These are phyloP conservation scores for Caenorhabditis sinica DNA, from an alignment of 2,888 invertebrate genomes.

Conservation along the genomic window DNA sequence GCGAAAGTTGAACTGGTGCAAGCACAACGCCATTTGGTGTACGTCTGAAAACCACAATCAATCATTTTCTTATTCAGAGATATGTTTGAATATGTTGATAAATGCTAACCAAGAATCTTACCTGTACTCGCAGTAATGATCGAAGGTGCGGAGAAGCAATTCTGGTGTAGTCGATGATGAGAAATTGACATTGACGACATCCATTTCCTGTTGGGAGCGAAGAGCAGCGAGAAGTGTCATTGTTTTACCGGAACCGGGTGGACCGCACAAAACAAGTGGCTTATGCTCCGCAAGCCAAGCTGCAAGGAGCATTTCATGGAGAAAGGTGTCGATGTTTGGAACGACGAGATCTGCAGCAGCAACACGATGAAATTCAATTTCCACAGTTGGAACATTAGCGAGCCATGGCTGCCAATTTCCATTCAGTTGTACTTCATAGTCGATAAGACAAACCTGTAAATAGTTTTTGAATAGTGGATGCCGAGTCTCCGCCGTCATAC, in stretches of 20 bases:
- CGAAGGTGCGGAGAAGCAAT: constrained; percentile 96
- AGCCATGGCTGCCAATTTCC: constrained; percentile 99
- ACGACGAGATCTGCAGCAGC: constrained; percentile 99
- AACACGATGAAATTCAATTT: constrained; percentile 98
- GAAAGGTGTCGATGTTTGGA: constrained; percentile 97
- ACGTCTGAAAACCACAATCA: constrained; percentile 85
- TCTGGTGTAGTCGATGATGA: constrained; percentile 99
- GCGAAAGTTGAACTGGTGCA: constrained; percentile 91
- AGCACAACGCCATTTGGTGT: constrained; percentile 98
- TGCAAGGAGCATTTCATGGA: constrained; percentile 96
- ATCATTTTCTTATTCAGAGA: too few species aligned
- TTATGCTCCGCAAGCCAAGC: constrained; percentile 99
- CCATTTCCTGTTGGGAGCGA: constrained; percentile 98
- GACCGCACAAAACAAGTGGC: constrained; percentile 90
- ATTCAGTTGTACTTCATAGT: constrained; percentile 87
- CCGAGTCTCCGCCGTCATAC: constrained; percentile 85
- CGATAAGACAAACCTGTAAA: constrained; percentile 83
- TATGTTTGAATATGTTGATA: too few species aligned
- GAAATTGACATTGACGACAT: constrained; percentile 99
- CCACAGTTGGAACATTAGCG: constrained; percentile 97
- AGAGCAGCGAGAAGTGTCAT: constrained; percentile 99
- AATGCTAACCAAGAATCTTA: not conserved
- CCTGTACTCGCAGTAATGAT: constrained; percentile 99
- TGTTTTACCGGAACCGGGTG: constrained; percentile 86
- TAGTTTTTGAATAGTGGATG: too few species aligned